These are phyloP conservation scores for Conomelus anceps DNA, from an alignment of 2,888 invertebrate species.

Conservation along the genomic window DNA sequence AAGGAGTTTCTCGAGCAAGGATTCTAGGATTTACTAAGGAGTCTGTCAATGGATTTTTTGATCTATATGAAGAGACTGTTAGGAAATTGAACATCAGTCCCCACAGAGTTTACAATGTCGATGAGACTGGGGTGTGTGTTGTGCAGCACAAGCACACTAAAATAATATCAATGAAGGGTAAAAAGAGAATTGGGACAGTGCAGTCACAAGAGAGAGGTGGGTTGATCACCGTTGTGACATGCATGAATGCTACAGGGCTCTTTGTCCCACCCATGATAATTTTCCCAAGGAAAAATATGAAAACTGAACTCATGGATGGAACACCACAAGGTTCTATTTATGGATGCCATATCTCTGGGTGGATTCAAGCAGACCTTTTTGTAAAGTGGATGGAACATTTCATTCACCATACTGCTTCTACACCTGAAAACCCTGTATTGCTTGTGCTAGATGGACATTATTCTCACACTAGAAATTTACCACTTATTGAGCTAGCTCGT, in stretches of 20 bases:
- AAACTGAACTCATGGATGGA: slow-evolving; percentile 28
- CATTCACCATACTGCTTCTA: slow-evolving; percentile 30
- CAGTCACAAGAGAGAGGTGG: slow-evolving; percentile 39
- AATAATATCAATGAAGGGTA: slow-evolving; percentile 36
- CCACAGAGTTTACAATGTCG: slow-evolving; percentile 37
- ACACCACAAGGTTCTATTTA: neutral
- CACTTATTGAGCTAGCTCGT: slow-evolving; percentile 11
- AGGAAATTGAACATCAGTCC: slow-evolving; percentile 33
- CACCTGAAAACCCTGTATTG: slow-evolving; percentile 30
- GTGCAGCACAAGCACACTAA: slow-evolving; percentile 36
- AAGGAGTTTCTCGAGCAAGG: slow-evolving; percentile 22
- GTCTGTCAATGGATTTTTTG: slow-evolving; percentile 24
- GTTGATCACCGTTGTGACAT: slow-evolving; percentile 35
- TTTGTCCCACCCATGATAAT: slow-evolving; percentile 40
- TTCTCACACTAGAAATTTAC: slow-evolving; percentile 24
- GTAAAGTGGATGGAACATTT: slow-evolving; percentile 38
- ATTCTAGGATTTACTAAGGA: slow-evolving; percentile 23
- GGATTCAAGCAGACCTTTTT: slow-evolving; percentile 33
- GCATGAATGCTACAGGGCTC: slow-evolving; percentile 36
- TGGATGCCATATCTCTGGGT: neutral
- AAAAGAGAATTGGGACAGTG: slow-evolving; percentile 36
- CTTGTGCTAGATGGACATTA: slow-evolving; percentile 24
- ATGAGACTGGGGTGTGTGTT: slow-evolving; percentile 39
- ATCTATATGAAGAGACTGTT: slow-evolving; percentile 18
- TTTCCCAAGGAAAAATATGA: slow-evolving; percentile 38